phyloP scores from a whole-genome alignment of 2,888 invertebrate species.

The Dendrolimus houi region DNA sequence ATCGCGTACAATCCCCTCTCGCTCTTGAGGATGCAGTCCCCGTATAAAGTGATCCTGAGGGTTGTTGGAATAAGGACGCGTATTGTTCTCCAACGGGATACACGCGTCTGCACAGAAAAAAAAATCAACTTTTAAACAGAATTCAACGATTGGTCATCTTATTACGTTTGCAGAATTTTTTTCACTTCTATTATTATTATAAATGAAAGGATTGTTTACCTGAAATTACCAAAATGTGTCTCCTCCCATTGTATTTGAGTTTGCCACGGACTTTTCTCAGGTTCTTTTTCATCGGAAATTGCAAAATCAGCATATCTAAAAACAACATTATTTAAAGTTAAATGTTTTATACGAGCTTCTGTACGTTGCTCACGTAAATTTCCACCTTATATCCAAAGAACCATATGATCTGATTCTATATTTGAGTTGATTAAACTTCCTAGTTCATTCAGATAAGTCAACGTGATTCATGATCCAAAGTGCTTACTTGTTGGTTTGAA shows the following conservation, averaged over 20 bases:
- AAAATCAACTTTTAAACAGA: neutral
- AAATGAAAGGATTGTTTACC: slow-evolving; percentile 26
- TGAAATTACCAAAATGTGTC: slow-evolving; percentile 84
- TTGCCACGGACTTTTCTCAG: slow-evolving; percentile 71
- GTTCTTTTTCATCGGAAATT: slow-evolving; percentile 52
- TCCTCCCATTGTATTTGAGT: slow-evolving; percentile 84
- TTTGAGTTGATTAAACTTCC: slow-evolving; percentile 19
- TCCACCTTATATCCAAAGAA: no score
- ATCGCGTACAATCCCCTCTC: slow-evolving; percentile 83
- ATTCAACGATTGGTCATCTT: no score
- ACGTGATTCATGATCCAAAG: slow-evolving; percentile 61
- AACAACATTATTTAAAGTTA: no score
- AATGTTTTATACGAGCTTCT: no score
- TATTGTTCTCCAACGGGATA: slow-evolving; percentile 84
- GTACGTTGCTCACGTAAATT: no score
- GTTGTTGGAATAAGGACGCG: slow-evolving; percentile 84
- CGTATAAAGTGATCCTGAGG: slow-evolving; percentile 83
- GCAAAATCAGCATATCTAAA: slow-evolving; percentile 77
- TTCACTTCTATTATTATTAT: neutral
- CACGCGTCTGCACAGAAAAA: slow-evolving; percentile 60
- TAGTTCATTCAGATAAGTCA: neutral
- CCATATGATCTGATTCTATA: no score
- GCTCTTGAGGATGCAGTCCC: slow-evolving; percentile 85
- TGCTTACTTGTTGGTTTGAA: slow-evolving; percentile 76
- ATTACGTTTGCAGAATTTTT: neutral